Conservation (phyloP, 1,140 invertebrate genomes). For the Oscheius sp. region DNA sequence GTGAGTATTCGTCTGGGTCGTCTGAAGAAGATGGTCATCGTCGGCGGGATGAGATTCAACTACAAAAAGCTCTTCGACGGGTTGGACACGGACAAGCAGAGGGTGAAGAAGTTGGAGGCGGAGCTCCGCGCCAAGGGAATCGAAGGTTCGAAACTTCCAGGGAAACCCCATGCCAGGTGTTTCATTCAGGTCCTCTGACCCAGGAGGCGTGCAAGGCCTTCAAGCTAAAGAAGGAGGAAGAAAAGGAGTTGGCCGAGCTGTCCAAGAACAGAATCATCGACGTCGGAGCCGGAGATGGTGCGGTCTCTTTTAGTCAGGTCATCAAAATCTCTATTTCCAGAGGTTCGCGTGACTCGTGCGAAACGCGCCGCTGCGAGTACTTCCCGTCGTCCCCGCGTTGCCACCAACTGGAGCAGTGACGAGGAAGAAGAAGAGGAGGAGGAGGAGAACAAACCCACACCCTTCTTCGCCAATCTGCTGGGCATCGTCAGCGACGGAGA, state of each 20-base stretch:
- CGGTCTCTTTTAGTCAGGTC: background rate
- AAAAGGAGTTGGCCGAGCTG: constrained; percentile 13
- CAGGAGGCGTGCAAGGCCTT: background rate
- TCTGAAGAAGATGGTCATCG: constrained; percentile 18
- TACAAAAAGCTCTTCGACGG: constrained; percentile 26
- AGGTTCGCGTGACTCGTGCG: background rate
- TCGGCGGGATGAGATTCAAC: constrained; percentile 18
- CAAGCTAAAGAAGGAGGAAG: constrained; percentile 6
- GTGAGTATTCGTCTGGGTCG: background rate
- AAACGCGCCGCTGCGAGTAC: background rate
- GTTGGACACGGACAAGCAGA: constrained; percentile 13
- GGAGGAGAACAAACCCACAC: background rate
- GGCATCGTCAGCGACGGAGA: background rate
- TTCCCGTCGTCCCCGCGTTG: background rate
- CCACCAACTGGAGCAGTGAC: background rate
- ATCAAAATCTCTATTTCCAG: background rate
- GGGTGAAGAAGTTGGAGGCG: background rate
- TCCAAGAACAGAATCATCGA: constrained; percentile 15
- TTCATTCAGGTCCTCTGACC: constrained; percentile 27
- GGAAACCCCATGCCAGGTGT: background rate
- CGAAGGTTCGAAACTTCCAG: constrained; percentile 1
- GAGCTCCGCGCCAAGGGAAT: constrained; percentile 9
- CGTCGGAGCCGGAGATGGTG: background rate
- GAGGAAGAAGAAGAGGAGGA: background rate
- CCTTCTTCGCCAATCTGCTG: background rate